Evolutionary conservation across 37 sponge, comb jelly and placozoan genomes (phyloP), one percentile per base, ranked within the genome.

Genomic region (Amphimedon queenslandica): DNA sequence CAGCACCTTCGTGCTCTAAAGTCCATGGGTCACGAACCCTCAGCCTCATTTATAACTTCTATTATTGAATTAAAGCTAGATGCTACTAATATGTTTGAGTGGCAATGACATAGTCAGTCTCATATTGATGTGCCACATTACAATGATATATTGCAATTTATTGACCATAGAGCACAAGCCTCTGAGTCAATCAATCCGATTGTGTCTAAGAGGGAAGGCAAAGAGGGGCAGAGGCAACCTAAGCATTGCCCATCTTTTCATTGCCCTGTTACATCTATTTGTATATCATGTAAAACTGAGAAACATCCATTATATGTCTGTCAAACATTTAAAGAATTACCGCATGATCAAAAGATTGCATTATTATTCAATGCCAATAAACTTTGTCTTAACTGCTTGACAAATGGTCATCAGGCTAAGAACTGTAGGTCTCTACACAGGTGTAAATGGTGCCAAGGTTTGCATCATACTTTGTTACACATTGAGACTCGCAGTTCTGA

Each of bases 131-230:
- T 60, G 28, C 61, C 61, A 13, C 21, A 60, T 25, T 60, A 60
- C 21, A 5, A 60, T 11, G 27, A 60, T 25, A 13, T 60, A 13
- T n/a, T 60, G 27, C 5, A 11, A 25, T 60, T 60, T n/a, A 60
- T 60, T 60, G 61, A 60, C 61, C 61, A n/a, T n/a, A n/a, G 61
- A n/a, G 61, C 61, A 60, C 61, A 60, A n/a, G 61, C 61, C 27
- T 60, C 27, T 11, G 61, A 60, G 61, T n/a, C 61, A 25, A n/a
- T 25, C 23, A 11, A 11, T 60, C 8, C 21, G 5, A 11, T 6
- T 11, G 24, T n/a, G 28, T 5, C 61, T 25, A 60, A n/a, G 61
- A n/a, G 27, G 21, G 8, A 11, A 25, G 28, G 61, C 61, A 25
- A n/a, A n/a, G 61, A 25, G 5, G 61, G 61, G 21, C 21, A 25